Base-by-base conservation (phyloP, 2,797 vertebrate genomes). In the Cossypha dichroa region DNA sequence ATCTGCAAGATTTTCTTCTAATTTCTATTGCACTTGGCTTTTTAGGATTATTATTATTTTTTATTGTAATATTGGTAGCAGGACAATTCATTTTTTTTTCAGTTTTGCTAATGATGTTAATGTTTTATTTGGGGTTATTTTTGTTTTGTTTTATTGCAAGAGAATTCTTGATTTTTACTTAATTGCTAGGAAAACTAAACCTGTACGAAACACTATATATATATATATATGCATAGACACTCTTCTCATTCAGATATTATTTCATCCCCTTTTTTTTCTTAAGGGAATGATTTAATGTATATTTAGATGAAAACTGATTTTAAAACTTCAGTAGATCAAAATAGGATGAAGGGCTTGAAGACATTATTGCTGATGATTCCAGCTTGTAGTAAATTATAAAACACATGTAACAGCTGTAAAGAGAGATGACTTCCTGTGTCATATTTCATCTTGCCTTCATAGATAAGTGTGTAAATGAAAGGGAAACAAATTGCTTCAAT, bases 401-500 rank as follows among this genome's bases (percentile, higher is more conserved):
- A 94, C 96, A 89, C 87, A 92, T 16, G 9, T 96, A 97, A 96
- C 87, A 82, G 28, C 92, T 95, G 56, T 56, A 79, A 92, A 91
- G 90, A 96, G 90, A 92, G 87, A 92, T 92, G 75, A 86, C 83
- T 90, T 97, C 88, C 77, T 94, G 8, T 85, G 72, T 86, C 79
- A 23, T 96, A 76, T 92, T 96, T 97, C 73, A 90, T 96, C 76
- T 92, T 96, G 72, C 83, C 69, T 96, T 97, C 84, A 48, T 54
- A 96, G 93, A 60, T 97, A 97, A 97, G 85, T 93, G 95, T 97
- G 76, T 88, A 97, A 97, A 96, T 96, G 94, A 97, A 97, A 96
- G 85, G 90, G 93, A 97, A 97, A 96, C 63, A 90, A 95, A 96
- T 97, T 94, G 78, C 94, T 97, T 95, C 92, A 93, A n/a, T 92